These are phyloP conservation scores for Alectoris magna DNA, from an alignment of 2,797 vertebrate genomes.

Conservation along the genomic window DNA sequence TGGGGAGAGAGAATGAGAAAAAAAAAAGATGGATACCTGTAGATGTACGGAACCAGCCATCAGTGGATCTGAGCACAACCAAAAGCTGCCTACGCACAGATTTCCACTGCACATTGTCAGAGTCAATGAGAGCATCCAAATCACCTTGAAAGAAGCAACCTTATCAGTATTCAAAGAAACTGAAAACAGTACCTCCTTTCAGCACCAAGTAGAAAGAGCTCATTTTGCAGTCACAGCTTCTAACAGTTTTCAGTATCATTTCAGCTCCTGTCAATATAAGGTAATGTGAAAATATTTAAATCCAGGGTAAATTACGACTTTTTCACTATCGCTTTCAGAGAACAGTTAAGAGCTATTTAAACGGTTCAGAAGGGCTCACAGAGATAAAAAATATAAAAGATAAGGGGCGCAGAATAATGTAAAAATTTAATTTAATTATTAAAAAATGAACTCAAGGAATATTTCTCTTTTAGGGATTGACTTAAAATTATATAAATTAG, in stretches of 20 bases:
- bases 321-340: not conserved
- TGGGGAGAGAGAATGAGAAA: not conserved
- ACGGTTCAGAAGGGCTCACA: not conserved
- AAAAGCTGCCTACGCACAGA: not conserved
- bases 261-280: slow-evolving; percentile 20
- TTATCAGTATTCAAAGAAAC: not conserved
- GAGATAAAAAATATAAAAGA: not conserved
- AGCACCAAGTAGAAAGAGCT: not conserved
- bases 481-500: not conserved
- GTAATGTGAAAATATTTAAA: not conserved
- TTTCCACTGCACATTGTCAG: not conserved
- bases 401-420: not conserved
- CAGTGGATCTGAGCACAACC: not conserved
- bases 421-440: not conserved
- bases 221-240: not conserved
- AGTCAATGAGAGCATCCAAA: not conserved
- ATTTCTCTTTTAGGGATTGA: not conserved
- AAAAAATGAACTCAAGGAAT: accelerated
- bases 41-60: not conserved
- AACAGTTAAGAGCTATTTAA: not conserved
- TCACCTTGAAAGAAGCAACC: not conserved
- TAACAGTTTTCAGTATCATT: not conserved
- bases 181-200: slow-evolving; percentile 27
- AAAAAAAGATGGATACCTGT: not conserved
- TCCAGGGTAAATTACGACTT: not conserved